A percentile compares a stretch with the other conserved stretches of the same genome.
phyloP scores from a whole-genome alignment of 2,113 vertebrate species.

The Syngnathoides biaculeatus region DNA sequence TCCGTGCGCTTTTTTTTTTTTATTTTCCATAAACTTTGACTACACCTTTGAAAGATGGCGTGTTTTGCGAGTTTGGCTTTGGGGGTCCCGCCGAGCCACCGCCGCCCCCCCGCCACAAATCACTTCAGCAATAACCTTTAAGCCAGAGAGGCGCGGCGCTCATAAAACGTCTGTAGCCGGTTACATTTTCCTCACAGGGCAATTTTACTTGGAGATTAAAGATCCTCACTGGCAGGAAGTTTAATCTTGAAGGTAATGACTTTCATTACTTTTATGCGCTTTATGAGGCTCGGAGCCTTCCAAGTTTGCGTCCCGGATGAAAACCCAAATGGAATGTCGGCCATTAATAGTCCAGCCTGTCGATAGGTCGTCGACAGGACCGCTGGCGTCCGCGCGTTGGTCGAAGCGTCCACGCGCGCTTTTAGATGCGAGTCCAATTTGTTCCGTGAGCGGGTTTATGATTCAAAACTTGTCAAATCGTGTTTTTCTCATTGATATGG shows the following conservation, averaged over 20 bases:
- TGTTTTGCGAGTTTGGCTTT: slow-evolving; percentile 46
- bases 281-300: slow-evolving; percentile 10
- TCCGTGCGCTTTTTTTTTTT: slow-evolving; percentile 22
- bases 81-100: slow-evolving; percentile 8
- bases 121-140: slow-evolving; percentile 61
- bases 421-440: too few species aligned
- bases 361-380: background rate
- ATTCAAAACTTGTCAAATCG: too few species aligned
- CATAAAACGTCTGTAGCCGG: slow-evolving; percentile 56
- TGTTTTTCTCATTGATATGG: too few species aligned
- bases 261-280: slow-evolving; percentile 44
- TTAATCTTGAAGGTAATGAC: slow-evolving; percentile 44
- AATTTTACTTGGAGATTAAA: slow-evolving; percentile 58
- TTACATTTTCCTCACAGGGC: slow-evolving; percentile 50
- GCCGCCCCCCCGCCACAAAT: slow-evolving; percentile 34
- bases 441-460: too few species aligned
- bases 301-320: background rate
- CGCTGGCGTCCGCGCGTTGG: background rate
- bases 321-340: background rate
- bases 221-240: slow-evolving; percentile 39
- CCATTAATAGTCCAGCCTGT: background rate
- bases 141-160: slow-evolving; percentile 43
- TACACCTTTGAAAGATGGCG: slow-evolving; percentile 49
- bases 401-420: background rate
- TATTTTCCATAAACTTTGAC: slow-evolving; percentile 8